phyloP scores from a whole-genome alignment of 1,140 invertebrate genomes.

The Drosophila elegans region DNA sequence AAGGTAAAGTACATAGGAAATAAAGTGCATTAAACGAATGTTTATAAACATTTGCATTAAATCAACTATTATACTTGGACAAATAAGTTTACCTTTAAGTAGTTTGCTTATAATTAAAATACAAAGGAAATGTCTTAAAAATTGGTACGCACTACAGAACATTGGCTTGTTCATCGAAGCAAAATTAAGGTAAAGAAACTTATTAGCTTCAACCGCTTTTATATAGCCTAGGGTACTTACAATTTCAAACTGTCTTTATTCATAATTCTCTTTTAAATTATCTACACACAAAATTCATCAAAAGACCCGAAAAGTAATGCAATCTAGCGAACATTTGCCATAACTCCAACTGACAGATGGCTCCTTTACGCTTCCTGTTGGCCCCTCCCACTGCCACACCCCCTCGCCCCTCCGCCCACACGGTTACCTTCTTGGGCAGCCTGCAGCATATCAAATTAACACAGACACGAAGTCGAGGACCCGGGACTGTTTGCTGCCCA shows the following conservation, averaged over 20 bases:
- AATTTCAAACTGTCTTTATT: constrained; percentile 3
- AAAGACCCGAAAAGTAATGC: constrained; percentile 22
- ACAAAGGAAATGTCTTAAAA: too few relatives aligned
- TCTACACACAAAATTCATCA: constrained; percentile 30
- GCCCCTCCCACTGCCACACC: background rate
- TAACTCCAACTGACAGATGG: constrained; percentile 73
- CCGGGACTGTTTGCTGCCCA: constrained; percentile 69
- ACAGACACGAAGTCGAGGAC: constrained; percentile 66
- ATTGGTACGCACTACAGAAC: too few relatives aligned
- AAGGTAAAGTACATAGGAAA: background rate
- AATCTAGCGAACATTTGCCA: constrained; percentile 50
- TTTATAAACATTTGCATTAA: too few relatives aligned
- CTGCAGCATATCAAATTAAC: constrained; percentile 81
- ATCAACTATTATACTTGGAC: too few relatives aligned
- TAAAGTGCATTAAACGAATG: too few relatives aligned
- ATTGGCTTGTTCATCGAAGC: too few relatives aligned
- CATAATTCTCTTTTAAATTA: constrained; percentile 15
- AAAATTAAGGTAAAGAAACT: background rate
- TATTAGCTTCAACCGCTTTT: background rate
- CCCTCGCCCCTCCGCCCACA: background rate
- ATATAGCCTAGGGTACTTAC: background rate
- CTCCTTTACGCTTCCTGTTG: constrained; percentile 52
- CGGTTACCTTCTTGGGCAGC: constrained; percentile 45
- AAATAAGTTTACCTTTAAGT: too few relatives aligned
- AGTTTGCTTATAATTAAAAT: too few relatives aligned